These are phyloP conservation scores for Rattus rattus DNA, from an alignment of 2,113 vertebrate species.

Conservation along the genomic window DNA sequence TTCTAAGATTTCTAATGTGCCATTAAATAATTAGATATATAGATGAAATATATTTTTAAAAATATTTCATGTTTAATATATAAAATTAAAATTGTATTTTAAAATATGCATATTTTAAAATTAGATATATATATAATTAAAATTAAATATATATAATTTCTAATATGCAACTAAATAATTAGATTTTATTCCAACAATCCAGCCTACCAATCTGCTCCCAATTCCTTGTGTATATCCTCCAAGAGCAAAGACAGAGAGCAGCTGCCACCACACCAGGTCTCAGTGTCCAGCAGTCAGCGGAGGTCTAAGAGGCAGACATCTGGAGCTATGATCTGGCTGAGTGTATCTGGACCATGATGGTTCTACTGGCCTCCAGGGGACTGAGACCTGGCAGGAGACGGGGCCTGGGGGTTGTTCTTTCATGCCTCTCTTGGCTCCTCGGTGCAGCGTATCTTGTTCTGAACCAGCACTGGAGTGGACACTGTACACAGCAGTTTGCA, in stretches of 20 bases:
- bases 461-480: too few species aligned
- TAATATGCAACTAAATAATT: background rate
- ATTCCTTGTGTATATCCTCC: accelerated
- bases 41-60: too few species aligned
- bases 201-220: accelerated
- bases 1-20: background rate
- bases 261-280: accelerated
- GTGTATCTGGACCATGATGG: accelerated
- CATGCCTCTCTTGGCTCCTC: accelerated
- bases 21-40: background rate
- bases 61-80: too few species aligned
- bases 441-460: accelerated
- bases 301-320: too few species aligned
- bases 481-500: accelerated
- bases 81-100: too few species aligned
- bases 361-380: accelerated
- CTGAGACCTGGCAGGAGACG: accelerated
- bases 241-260: too few species aligned
- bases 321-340: accelerated
- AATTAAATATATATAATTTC: background rate
- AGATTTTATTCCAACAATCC: background rate
- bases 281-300: background rate
- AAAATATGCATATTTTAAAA: background rate
- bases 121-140: too few species aligned
- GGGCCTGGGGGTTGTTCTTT: accelerated